phyloP scores from a whole-genome alignment of 2,797 vertebrate genomes.

The Thamnophis elegans region DNA sequence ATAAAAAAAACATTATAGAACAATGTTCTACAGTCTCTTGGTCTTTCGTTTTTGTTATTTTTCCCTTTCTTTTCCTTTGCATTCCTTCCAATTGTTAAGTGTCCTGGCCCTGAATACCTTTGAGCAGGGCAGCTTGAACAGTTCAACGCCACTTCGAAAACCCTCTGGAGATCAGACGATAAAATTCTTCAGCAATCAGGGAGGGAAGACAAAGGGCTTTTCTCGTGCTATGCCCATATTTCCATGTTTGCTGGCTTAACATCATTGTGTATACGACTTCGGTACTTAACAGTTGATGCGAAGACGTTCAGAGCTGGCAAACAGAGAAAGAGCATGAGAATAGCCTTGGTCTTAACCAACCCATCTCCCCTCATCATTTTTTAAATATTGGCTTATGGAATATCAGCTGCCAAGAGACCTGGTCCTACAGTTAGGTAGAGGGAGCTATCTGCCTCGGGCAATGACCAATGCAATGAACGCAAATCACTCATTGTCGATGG shows the following conservation, averaged over 20 bases:
- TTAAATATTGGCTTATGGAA: conserved; percentile 35
- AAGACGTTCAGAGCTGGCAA: conserved; percentile 71
- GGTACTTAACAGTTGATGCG: conserved; percentile 69
- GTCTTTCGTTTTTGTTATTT: conserved; percentile 45
- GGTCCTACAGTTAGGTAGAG: background rate
- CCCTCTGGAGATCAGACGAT: conserved; percentile 64
- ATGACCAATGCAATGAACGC: background rate
- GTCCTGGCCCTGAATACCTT: conserved; percentile 70
- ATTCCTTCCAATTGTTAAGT: conserved; percentile 33
- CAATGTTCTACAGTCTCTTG: conserved; percentile 25
- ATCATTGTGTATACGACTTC: conserved; percentile 69
- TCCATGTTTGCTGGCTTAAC: conserved; percentile 70
- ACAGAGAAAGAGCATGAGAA: conserved; percentile 72
- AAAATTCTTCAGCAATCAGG: conserved; percentile 68
- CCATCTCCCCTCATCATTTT: conserved; percentile 43
- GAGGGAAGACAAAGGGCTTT: conserved; percentile 69
- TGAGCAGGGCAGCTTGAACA: conserved; percentile 69
- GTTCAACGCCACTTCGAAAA: conserved; percentile 70
- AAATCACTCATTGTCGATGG: background rate
- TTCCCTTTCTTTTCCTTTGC: conserved; percentile 43
- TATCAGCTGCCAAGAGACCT: background rate
- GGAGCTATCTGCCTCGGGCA: background rate
- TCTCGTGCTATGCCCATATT: conserved; percentile 75
- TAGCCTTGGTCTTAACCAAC: conserved; percentile 58
- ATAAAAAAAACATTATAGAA: conserved; percentile 20